Evolutionary conservation across 2,888 invertebrate genomes (phyloP).

Genomic region (Cephus nigrinus): DNA sequence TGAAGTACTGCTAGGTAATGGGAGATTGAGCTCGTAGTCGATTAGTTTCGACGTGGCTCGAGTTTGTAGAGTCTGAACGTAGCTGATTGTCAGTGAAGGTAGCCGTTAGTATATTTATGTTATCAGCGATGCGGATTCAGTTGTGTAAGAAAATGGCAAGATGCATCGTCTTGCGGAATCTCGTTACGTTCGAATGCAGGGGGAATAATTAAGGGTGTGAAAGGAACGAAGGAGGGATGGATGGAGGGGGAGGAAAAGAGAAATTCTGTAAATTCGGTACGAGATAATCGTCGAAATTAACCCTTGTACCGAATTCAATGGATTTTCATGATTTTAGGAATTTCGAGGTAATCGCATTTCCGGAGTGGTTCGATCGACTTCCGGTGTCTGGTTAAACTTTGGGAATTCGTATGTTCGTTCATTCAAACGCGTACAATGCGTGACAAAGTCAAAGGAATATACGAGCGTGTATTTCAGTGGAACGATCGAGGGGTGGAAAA

Average conservation of each 20-base stretch:
- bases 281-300: constrained; percentile 31
- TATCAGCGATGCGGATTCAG: background rate
- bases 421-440: too few relatives aligned
- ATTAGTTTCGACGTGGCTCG: background rate
- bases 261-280: background rate
- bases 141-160: background rate
- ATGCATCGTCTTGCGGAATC: background rate
- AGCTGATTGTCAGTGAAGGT: background rate
- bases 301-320: constrained; percentile 29
- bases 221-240: too few relatives aligned
- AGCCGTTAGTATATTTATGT: background rate
- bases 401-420: background rate
- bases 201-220: too few relatives aligned
- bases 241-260: too few relatives aligned
- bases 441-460: too few relatives aligned
- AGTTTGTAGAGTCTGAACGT: background rate
- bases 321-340: constrained; percentile 29
- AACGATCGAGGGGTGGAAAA: too few relatives aligned
- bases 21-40: background rate
- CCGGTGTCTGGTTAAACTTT: constrained; percentile 13
- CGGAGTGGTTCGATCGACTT: constrained; percentile 13
- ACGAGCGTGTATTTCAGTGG: too few relatives aligned
- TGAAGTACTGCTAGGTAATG: background rate
- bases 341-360: constrained; percentile 27
- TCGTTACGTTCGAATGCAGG: background rate